These are phyloP conservation scores for Neodon shergylaensis DNA, from an alignment of 2,113 vertebrate genomes.

Conservation along the genomic window DNA sequence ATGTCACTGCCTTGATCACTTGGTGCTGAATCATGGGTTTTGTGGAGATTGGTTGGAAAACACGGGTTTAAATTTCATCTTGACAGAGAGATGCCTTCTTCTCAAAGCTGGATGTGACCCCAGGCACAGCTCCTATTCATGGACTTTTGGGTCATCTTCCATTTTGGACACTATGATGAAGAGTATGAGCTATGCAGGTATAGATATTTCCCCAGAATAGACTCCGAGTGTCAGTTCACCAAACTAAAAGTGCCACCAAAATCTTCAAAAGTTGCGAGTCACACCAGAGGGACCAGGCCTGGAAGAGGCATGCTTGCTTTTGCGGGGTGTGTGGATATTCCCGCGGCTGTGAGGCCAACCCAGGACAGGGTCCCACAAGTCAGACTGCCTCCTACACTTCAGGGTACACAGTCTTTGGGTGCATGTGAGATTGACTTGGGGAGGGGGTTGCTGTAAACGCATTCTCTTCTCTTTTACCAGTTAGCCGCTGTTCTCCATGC, in stretches of 20 bases:
- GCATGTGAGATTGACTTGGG: neutral
- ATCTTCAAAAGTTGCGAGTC: rapidly evolving
- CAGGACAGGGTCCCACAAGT: neutral
- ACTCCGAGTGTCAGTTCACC: rapidly evolving
- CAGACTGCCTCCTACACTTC: rapidly evolving
- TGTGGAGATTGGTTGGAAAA: neutral
- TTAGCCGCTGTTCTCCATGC: rapidly evolving
- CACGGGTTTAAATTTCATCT: rapidly evolving
- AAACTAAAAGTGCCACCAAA: rapidly evolving
- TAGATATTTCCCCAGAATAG: rapidly evolving
- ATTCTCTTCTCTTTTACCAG: neutral
- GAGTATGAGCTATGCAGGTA: rapidly evolving
- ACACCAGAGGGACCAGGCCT: rapidly evolving
- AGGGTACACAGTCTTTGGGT: neutral
- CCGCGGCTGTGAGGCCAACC: rapidly evolving
- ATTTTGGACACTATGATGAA: rapidly evolving
- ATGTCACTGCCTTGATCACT: neutral
- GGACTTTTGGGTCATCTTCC: rapidly evolving
- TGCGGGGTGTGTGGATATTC: rapidly evolving
- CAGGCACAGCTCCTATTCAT: rapidly evolving
- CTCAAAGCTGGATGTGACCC: neutral
- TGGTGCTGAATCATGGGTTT: neutral
- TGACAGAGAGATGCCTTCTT: rapidly evolving
- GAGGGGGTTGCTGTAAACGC: neutral
- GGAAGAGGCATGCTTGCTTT: rapidly evolving